Evolutionary conservation across 2,113 vertebrate genomes (phyloP), one percentile per base, ranked within the genome.

Genomic region (Ahaetulla prasina): DNA sequence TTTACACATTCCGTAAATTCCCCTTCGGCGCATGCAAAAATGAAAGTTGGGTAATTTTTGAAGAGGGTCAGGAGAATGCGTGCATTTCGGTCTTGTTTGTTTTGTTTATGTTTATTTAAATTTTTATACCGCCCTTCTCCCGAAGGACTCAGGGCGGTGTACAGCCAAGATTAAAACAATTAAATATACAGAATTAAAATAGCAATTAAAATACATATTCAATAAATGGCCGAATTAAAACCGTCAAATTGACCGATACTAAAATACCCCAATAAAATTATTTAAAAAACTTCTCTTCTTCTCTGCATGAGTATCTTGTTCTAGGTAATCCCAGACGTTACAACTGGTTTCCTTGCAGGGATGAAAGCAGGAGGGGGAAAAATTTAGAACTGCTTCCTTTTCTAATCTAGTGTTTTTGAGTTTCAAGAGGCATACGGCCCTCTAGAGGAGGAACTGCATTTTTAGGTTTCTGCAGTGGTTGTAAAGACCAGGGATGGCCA

Each of bases 401-500:
- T 8, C 4, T 14, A 18, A 14, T 3, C 16, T 23, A 1, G n/a
- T 35, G 22, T 39, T n/a, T 8, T 20, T 57, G 1, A 14, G 47
- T 1, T 88, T 54, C 23, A 53, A 20, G 53, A 68, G 30, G 57
- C 49, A 22, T 20, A 25, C 2, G 47, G 30, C 47, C 57, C 89
- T 39, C 20, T 84, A 8, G 20, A n/a, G 89, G 52, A 45, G 14
- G 2, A 8, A 43, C 14, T 10, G n/a, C 52, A 47, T n/a, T 11
- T 12, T 25, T 91, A 16, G 2, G 0, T 18, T 7, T 0, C 25
- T 88, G 4, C 20, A 9, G 39, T 88, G 60, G 94, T 30, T 0
- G 0, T 50, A 54, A 55, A 54, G 90, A 18, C 93, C 96, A 4
- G 0, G 49, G 92, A 39, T 89, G 91, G 94, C 95, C 98, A 0